Evolutionary conservation across 2,113 vertebrate species (phyloP), one percentile per base, ranked within the genome.

Genomic region (Symphodus melops): DNA sequence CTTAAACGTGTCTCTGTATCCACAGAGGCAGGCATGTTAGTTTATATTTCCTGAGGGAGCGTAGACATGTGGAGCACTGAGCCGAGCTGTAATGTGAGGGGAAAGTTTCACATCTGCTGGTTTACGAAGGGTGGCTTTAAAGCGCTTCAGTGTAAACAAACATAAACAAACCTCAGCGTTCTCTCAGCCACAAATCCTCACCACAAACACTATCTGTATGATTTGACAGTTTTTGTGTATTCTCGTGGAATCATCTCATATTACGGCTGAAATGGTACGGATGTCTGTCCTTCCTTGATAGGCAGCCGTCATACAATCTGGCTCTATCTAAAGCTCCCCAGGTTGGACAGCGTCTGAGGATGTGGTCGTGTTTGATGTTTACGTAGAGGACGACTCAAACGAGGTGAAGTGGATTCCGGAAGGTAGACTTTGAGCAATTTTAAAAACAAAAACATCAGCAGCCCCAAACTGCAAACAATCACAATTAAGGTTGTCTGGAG

Each of bases 401-500:
- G 42, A 78, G 75, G 59, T 46, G 25, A 55, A 78, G 77, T 59
- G 51, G 56, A 81, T 85, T 78, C 84, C 69, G 8, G 82, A 88
- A 84, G 54, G 67, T 57, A 46, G 70, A 75, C 66, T 83, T 82
- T 10, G 60, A 83, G 75, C 72, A 81, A 77, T 86, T 86, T 88
- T 72, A 52, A 61, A 85, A 75, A 73, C 57, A n/a, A 41, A 82
- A 84, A 87, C 25, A 9, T 41, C 48, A 75, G 77, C 72, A 48
- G 46, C 46, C 46, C 21, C 54, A 56, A 80, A 69, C 73, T 66
- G 66, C 39, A 8, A 88, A 84, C 75, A 75, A 86, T 83, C 82
- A 81, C 85, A 92, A 83, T 86, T 91, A 87, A 74, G 78, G 68
- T 75, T 73, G 81, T 85, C 85, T 89, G 84, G 82, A 81, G 88